Evolutionary conservation across 2,888 invertebrate genomes (phyloP), one percentile per base, ranked within the genome.

Genomic region (Melieria omissa): DNA sequence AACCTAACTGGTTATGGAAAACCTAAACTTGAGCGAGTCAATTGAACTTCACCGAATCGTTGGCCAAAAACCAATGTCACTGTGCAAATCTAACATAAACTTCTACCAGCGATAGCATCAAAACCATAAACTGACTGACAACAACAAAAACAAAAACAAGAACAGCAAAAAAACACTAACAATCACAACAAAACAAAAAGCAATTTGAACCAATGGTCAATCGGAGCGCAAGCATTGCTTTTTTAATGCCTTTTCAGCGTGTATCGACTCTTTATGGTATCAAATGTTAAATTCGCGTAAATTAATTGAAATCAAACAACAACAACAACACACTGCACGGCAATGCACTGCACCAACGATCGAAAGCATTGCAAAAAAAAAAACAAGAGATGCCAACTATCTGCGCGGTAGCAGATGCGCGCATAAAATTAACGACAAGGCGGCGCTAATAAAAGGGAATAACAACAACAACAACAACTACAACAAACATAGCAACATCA

Each of bases 371-470:
- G 58, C 66, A 66, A 12, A 14, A 64, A 29, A 41, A 64, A 42
- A 29, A 44, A 45, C 46, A n/a, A 29, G 45, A 42, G 44, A 61
- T 45, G 44, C 14, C 61, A 61, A 42, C 14, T n/a, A 61, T 14
- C 61, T 67, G 60, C 52, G 45, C 67, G 60, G 67, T 60, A 64
- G 65, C 58, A 65, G 70, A 64, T 70, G 70, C 57, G 49, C 7
- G 64, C 57, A 64, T 70, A 64, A 64, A 70, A 64, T 70, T 70
- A 70, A 70, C 70, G 70, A 70, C 70, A 70, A 65, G 64, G 64
- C 64, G 70, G 64, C 64, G 61, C 57, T 45, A 64, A 65, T 64
- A 64, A 70, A 70, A 70, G 64, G 70, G 65, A 62, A 69, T 41
- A 62, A 47, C 61, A 61, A 47, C 68, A 68, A 68, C 66, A 68